phyloP scores from a whole-genome alignment of 2,888 invertebrate genomes.

The Pogonocherus hispidulus region DNA sequence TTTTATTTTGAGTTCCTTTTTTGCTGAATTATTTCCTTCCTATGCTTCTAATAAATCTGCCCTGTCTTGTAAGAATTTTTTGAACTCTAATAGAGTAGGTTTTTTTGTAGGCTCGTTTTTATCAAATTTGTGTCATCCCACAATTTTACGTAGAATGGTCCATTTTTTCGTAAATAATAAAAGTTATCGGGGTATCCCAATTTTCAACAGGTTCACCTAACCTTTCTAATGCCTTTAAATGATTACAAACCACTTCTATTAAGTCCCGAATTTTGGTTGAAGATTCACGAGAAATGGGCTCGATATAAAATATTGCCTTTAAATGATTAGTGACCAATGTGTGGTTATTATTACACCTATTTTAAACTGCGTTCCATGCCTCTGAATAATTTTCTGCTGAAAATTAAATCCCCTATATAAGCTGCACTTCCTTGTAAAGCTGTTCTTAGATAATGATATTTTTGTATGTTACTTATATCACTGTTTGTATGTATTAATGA shows the following conservation, averaged over 20 bases:
- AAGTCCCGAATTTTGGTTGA: constrained; percentile 9
- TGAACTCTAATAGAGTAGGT: not conserved
- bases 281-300: constrained; percentile 14
- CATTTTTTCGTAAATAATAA: constrained; percentile 30
- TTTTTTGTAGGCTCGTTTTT: not conserved
- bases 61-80: constrained; percentile 11
- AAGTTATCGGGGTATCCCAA: constrained; percentile 34
- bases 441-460: too few relatives aligned
- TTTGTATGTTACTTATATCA: too few relatives aligned
- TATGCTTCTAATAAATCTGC: constrained; percentile 23
- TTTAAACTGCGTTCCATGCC: not conserved
- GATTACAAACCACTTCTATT: constrained; percentile 32
- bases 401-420: not conserved
- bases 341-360: not conserved
- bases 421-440: not conserved
- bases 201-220: constrained; percentile 23
- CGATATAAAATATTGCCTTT: constrained; percentile 7
- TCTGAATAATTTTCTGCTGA: not conserved
- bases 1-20: not conserved
- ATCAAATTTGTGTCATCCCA: constrained; percentile 36
- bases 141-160: constrained; percentile 30
- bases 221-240: constrained; percentile 33
- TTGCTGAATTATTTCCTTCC: too few relatives aligned
- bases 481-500: too few relatives aligned
- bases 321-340: not conserved